Conservation (phyloP, 2,113 vertebrate species). For the Lepus europaeus region DNA sequence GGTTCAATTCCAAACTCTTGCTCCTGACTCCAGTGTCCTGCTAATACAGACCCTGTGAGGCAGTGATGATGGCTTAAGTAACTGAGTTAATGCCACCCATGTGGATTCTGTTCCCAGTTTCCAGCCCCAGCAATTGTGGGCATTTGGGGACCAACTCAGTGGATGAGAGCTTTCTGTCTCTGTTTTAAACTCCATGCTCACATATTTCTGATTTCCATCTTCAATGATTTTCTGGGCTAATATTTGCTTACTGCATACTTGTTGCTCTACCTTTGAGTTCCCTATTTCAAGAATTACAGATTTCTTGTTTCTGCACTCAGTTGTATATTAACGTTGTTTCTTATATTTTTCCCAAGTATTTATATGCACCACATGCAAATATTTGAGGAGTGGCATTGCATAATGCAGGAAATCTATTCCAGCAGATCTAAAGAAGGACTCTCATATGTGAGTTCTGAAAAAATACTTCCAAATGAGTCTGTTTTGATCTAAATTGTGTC, state of each 20-base stretch:
- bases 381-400: not conserved
- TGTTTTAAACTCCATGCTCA: not conserved
- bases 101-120: too few relatives aligned
- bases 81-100: too few relatives aligned
- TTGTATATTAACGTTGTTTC: not conserved
- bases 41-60: too few relatives aligned
- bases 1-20: too few relatives aligned
- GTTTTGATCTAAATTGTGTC: not conserved
- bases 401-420: slow-evolving; percentile 11
- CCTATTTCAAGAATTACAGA: not conserved
- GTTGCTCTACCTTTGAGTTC: not conserved
- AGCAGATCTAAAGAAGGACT: slow-evolving; percentile 21
- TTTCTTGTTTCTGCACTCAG: not conserved
- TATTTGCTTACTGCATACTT: not conserved
- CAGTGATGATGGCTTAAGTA: too few relatives aligned
- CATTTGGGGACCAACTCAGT: too few relatives aligned
- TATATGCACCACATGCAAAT: not conserved
- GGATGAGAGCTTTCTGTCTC: too few relatives aligned
- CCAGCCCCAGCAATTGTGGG: too few relatives aligned
- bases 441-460: slow-evolving; percentile 9
- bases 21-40: too few relatives aligned
- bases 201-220: not conserved
- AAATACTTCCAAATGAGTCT: slow-evolving; percentile 6
- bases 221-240: not conserved
- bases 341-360: not conserved